These are phyloP conservation scores for Drosophila villosipedis DNA, from an alignment of 2,888 invertebrate species.

Conservation along the genomic window DNA sequence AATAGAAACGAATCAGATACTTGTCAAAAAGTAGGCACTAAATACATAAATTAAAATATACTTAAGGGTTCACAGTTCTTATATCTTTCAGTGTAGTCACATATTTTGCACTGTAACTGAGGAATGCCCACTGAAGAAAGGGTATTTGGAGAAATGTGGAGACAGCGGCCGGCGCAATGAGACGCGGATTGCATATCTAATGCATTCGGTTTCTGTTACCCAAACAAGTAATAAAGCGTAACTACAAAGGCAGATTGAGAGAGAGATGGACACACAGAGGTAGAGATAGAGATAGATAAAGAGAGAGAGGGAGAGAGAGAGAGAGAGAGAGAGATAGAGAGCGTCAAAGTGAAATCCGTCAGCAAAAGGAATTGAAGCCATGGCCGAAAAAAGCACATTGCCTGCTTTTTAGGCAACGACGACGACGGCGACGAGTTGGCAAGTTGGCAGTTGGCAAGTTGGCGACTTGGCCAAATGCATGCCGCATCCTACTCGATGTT, in stretches of 20 bases:
- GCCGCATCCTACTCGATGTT: constrained; percentile 15
- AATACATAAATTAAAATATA: not conserved
- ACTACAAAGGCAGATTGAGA: constrained; percentile 31
- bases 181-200: constrained; percentile 71
- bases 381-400: constrained; percentile 41
- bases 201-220: constrained; percentile 45
- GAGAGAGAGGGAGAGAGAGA: not conserved
- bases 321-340: constrained; percentile 1
- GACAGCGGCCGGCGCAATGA: constrained; percentile 42
- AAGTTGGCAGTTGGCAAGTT: constrained; percentile 3
- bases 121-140: not conserved
- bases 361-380: constrained; percentile 56
- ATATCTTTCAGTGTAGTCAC: not conserved
- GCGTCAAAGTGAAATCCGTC: constrained; percentile 71
- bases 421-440: not conserved
- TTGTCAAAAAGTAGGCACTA: not conserved
- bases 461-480: constrained; percentile 24
- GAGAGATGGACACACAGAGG: not conserved
- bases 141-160: constrained; percentile 12
- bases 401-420: constrained; percentile 16
- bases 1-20: not conserved
- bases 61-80: accelerated
- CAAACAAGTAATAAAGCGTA: constrained; percentile 73
- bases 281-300: not conserved
- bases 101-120: not conserved